Percentiles rank a stretch among this genome's conserved stretches.
Evolutionary conservation across 2,113 vertebrate genomes (phyloP).

Genomic region (Hemichromis elongatus): DNA sequence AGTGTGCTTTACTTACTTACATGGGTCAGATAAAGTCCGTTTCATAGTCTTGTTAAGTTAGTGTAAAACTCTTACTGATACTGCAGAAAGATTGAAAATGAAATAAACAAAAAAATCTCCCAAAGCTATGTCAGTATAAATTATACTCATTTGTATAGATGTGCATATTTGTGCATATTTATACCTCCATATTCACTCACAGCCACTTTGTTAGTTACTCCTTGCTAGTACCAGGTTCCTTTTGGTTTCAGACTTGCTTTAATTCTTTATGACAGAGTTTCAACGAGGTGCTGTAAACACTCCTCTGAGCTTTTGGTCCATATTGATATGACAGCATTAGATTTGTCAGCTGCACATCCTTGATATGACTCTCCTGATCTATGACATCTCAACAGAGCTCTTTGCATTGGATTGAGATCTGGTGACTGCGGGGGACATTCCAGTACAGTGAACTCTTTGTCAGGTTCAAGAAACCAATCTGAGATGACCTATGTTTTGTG

Average conservation of each 20-base stretch:
- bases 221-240: neutral
- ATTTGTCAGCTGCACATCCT: neutral
- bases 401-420: neutral
- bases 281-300: neutral
- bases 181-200: neutral
- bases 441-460: neutral
- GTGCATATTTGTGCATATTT: neutral
- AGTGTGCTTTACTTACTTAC: constrained; percentile 32
- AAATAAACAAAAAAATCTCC: neutral
- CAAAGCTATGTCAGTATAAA: neutral
- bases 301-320: accelerated
- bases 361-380: no score
- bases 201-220: accelerated
- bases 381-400: neutral
- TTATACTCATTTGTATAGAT: accelerated
- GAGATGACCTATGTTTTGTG: neutral
- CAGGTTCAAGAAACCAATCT: neutral
- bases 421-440: neutral
- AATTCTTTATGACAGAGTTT: accelerated
- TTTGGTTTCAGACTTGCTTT: neutral
- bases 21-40: constrained; percentile 41
- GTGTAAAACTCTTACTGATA: neutral
- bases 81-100: neutral
- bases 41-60: neutral
- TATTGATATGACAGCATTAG: accelerated